These are phyloP conservation scores for Xestia rhomboidea DNA, from an alignment of 2,888 invertebrate genomes.

Conservation along the genomic window DNA sequence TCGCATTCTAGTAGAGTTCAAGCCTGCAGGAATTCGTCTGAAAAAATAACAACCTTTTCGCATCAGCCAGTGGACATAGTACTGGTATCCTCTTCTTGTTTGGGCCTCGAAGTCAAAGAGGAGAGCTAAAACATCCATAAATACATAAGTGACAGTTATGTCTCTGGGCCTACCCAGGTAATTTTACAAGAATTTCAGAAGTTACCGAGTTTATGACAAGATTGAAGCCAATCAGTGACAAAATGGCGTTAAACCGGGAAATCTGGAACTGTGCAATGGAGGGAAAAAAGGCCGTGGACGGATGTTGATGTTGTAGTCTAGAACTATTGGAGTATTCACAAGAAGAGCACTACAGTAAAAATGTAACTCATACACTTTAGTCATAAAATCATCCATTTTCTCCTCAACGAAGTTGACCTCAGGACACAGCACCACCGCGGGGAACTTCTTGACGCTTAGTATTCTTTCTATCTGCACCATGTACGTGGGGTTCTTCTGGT, in stretches of 20 bases:
- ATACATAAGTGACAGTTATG: neutral
- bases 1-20: conserved; percentile 69
- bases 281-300: neutral
- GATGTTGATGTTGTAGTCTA: neutral
- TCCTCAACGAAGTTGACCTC: conserved; percentile 72
- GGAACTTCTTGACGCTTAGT: conserved; percentile 68
- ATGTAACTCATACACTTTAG: conserved; percentile 72
- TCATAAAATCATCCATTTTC: conserved; percentile 74
- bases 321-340: neutral
- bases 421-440: conserved; percentile 79
- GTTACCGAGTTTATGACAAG: neutral
- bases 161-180: neutral
- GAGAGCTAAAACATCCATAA: neutral
- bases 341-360: neutral
- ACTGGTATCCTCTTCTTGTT: neutral
- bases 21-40: conserved; percentile 73
- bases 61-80: neutral
- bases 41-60: neutral
- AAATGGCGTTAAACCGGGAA: neutral
- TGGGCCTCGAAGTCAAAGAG: neutral
- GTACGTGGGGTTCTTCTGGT: conserved; percentile 75
- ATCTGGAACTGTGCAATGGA: neutral
- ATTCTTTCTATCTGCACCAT: conserved; percentile 66
- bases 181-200: neutral
- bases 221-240: neutral